Evolutionary conservation across 2,797 vertebrate species (phyloP), one percentile per base, ranked within the genome.

Genomic region (Ceryle rudis): DNA sequence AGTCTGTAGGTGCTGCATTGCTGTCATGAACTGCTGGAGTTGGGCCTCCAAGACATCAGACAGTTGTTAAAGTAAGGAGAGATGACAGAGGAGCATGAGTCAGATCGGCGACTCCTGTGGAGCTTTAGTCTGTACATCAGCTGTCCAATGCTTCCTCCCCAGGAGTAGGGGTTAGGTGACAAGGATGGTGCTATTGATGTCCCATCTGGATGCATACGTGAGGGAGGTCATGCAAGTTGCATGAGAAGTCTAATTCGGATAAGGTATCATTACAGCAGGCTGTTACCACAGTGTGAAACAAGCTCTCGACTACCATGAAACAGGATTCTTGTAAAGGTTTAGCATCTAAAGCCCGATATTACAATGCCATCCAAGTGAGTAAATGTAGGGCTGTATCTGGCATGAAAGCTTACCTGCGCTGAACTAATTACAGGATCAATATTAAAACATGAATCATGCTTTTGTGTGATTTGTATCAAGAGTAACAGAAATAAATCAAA

Each of bases 391-490:
- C 52, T 81, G 31, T 62, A 62, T 46, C 72, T 81, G 66, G 55
- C 8, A 1, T 35, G 62, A 83, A 81, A 46, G 42, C 66, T 86
- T 94, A 91, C 93, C 77, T 90, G 51, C 58, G 46, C n/a, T 51
- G 72, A 94, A 84, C 75, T 96, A 86, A 93, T 95, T 84, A 78
- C 70, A 84, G 85, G 73, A 93, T 96, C 87, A 62, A 69, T 91
- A 95, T 66, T 93, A 70, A 73, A 91, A 87, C 47, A 86, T 64
- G 67, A 94, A 77, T 95, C 88, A 95, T 4, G 3, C 71, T 21
- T 95, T 93, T 82, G 39, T 89, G 73, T 29, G 67, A 52, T 90
- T 73, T 79, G 33, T 91, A 92, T 81, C 67, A 86, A 89, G 37
- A 96, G 46, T 52, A 94, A 89, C 37, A 84, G 62, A 81, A 94